Percentiles rank a stretch among this genome's conserved stretches.
Conservation (phyloP, 2,113 vertebrate genomes). For the Pygoscelis antarcticus region DNA sequence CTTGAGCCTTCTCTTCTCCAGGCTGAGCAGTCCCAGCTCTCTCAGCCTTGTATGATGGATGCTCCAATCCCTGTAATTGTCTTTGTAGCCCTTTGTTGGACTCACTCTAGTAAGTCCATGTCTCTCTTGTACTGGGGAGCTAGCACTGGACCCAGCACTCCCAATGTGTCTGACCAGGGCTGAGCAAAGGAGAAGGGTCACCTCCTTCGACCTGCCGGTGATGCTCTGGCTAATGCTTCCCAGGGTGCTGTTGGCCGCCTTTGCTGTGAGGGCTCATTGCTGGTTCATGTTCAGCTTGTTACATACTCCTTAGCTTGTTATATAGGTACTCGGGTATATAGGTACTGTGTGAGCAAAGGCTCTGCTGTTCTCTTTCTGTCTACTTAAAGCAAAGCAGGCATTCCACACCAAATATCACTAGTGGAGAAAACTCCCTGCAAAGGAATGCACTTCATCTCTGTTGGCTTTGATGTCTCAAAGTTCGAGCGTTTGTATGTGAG, state of each 20-base stretch:
- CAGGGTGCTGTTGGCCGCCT: neutral
- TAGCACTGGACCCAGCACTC: neutral
- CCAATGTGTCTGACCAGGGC: neutral
- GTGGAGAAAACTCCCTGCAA: neutral
- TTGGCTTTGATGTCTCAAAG: neutral
- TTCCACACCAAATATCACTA: neutral
- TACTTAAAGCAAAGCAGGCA: neutral
- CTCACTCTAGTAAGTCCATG: neutral
- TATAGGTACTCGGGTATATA: neutral
- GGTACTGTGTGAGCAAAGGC: neutral
- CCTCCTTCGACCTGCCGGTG: neutral
- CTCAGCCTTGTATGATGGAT: neutral
- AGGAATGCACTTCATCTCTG: neutral
- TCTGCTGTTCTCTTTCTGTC: neutral
- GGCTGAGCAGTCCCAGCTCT: neutral
- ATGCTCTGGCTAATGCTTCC: neutral
- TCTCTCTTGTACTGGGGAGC: neutral
- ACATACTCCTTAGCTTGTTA: neutral
- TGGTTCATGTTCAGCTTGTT: neutral
- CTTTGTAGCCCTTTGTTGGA: neutral
- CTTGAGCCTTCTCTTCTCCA: neutral
- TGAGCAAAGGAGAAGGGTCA: neutral
- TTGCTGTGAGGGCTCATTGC: neutral
- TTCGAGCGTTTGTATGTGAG: neutral
- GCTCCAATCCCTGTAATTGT: neutral